Conservation (phyloP, 2,113 vertebrate genomes). For the Scartelaos histophorus region DNA sequence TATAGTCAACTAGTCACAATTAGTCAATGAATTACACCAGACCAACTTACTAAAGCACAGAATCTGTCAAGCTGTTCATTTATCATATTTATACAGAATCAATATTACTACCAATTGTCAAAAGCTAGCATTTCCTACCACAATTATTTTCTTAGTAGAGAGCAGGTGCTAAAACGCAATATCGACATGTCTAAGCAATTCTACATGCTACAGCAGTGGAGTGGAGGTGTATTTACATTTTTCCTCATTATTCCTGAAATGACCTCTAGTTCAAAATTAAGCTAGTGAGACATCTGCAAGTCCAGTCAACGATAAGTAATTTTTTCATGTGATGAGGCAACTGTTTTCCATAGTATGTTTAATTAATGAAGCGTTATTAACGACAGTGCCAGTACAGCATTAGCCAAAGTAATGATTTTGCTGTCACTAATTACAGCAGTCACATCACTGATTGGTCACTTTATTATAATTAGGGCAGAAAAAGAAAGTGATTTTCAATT, state of each 20-base stretch:
- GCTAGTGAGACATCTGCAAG: constrained; percentile 12
- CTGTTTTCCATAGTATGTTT: constrained; percentile 58
- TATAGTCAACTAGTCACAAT: too few species aligned
- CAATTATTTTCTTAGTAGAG: not conserved
- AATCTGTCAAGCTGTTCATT: not conserved
- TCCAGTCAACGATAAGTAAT: constrained; percentile 41
- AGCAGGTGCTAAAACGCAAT: constrained; percentile 3
- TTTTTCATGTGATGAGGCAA: constrained; percentile 18
- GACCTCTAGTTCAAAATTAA: constrained; percentile 54
- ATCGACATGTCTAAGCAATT: constrained; percentile 31
- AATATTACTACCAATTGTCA: not conserved
- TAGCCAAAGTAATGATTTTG: constrained; percentile 48
- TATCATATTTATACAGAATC: not conserved
- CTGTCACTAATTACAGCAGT: constrained; percentile 53
- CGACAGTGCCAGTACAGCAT: constrained; percentile 31
- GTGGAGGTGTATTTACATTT: constrained; percentile 55
- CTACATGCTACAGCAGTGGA: constrained; percentile 12
- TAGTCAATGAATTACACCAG: too few species aligned
- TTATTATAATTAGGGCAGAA: constrained; percentile 50
- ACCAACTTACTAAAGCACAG: not conserved
- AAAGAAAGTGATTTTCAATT: constrained; percentile 8
- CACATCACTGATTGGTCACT: constrained; percentile 31
- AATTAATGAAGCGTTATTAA: constrained; percentile 68
- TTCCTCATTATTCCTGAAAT: constrained; percentile 51
- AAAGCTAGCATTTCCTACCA: not conserved